Evolutionary conservation across 2,888 invertebrate species (phyloP), one percentile per base, ranked within the genome.

Genomic region (Chrysomela aeneicollis): DNA sequence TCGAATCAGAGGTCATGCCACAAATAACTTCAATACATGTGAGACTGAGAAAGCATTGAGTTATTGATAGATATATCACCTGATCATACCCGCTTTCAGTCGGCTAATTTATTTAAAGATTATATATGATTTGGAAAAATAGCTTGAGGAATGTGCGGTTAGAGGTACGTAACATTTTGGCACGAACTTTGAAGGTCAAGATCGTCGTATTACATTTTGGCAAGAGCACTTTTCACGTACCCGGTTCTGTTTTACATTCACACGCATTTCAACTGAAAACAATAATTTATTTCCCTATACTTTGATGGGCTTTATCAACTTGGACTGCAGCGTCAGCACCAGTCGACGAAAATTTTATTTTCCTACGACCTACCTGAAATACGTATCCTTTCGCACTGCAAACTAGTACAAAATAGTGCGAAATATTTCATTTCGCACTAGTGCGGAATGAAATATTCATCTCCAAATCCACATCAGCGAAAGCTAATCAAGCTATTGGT

Each of bases 121-220:
- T 55, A 49, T 49, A n/a, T n/a, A 22, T 49, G 51, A 47, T 61
- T 35, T 9, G 12, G 47, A 61, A 57, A 63, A 63, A 62, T 47
- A 59, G 52, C 26, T 51, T 59, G 59, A 18, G 37, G 61, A 58
- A 46, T 52, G 50, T 35, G 49, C 15, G 21, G 35, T 59, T n/a
- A n/a, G 42, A 18, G 22, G 18, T 26, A 65, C 66, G 68, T 68
- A 55, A 68, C 52, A 32, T 46, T 61, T 69, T 69, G 69, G 71
- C 68, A 66, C 60, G 64, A 62, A 51, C 58, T 51, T 47, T 63
- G 66, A 68, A 71, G 71, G 71, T 71, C 71, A 71, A 69, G 71
- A 67, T 63, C 68, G 63, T 68, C 63, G 63, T 61, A 63, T 70
- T 68, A 66, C 69, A 66, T 66, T 65, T 71, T 71, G 71, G 71